These are phyloP conservation scores for Cheirogaleus medius DNA, from an alignment of 2,113 vertebrate genomes.

Conservation along the genomic window DNA sequence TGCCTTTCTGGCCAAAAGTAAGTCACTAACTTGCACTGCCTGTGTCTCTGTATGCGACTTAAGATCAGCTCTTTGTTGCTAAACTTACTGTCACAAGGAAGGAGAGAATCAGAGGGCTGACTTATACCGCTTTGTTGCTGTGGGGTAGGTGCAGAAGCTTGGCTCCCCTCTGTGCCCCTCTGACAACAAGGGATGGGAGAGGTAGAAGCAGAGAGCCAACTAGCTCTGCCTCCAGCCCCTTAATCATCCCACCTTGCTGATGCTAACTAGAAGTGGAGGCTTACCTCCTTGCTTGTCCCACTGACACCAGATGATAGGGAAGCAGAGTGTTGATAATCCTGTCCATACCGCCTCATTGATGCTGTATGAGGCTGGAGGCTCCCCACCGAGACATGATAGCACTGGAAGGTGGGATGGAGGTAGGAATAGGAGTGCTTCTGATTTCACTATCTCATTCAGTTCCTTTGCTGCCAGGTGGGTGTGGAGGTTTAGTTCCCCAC, in stretches of 20 bases:
- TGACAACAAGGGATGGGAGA: not conserved
- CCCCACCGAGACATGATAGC: not conserved
- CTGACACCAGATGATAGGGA: not conserved
- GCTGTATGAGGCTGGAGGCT: not conserved
- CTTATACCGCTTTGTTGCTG: not conserved
- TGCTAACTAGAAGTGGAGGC: not conserved
- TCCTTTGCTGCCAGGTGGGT: not conserved
- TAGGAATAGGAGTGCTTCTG: not conserved
- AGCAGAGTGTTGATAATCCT: not conserved
- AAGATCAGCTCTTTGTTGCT: not conserved
- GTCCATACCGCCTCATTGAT: not conserved
- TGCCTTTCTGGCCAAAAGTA: not conserved
- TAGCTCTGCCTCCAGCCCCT: not conserved
- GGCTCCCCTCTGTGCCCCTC: not conserved
- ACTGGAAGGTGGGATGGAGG: not conserved
- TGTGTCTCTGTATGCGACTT: not conserved
- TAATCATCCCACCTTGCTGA: not conserved
- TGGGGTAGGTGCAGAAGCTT: not conserved
- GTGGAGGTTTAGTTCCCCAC: not conserved
- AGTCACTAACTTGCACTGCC: not conserved
- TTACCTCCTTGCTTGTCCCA: not conserved
- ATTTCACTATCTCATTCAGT: not conserved
- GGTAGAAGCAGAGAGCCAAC: not conserved
- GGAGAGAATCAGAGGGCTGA: not conserved
- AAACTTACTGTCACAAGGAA: not conserved